Conservation (phyloP, 2,888 invertebrate species). For the Helicoverpa assulta region DNA sequence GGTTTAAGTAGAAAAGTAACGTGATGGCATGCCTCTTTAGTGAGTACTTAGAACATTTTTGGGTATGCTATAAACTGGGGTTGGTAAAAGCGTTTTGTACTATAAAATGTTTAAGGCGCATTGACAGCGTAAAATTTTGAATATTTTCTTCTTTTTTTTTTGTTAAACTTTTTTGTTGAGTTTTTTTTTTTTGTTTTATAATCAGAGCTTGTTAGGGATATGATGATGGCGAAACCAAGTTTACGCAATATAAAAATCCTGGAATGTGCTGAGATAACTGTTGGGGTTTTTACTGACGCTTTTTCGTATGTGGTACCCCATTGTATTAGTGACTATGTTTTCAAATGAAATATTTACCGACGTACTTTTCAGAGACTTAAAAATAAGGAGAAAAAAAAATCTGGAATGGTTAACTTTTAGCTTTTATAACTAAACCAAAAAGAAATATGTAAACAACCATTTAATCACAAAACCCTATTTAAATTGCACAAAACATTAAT, state of each 20-base stretch:
- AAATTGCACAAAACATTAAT: not conserved
- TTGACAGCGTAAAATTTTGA: constrained; percentile 27
- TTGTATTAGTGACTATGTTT: too few relatives aligned
- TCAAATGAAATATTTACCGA: too few relatives aligned
- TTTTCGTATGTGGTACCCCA: too few relatives aligned
- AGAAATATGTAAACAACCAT: not conserved
- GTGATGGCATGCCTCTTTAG: constrained; percentile 31
- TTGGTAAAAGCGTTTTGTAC: constrained; percentile 44
- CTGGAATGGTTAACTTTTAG: too few relatives aligned
- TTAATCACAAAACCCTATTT: not conserved
- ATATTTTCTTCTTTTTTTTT: constrained; percentile 20
- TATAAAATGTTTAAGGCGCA: constrained; percentile 41
- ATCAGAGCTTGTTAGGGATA: not conserved
- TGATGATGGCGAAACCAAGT: not conserved
- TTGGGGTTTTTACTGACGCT: too few relatives aligned
- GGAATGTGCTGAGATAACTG: not conserved
- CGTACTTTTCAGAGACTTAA: too few relatives aligned
- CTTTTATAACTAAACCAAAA: too few relatives aligned
- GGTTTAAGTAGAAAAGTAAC: constrained; percentile 39
- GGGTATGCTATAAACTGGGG: constrained; percentile 30
- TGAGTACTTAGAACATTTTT: constrained; percentile 38
- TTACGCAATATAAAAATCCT: not conserved
- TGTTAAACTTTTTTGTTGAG: not conserved
- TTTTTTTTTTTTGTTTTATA: constrained; percentile 1
- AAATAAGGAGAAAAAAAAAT: too few relatives aligned